Evolutionary conservation across 2,113 vertebrate species (phyloP).

Genomic region (Chaenocephalus aceratus): DNA sequence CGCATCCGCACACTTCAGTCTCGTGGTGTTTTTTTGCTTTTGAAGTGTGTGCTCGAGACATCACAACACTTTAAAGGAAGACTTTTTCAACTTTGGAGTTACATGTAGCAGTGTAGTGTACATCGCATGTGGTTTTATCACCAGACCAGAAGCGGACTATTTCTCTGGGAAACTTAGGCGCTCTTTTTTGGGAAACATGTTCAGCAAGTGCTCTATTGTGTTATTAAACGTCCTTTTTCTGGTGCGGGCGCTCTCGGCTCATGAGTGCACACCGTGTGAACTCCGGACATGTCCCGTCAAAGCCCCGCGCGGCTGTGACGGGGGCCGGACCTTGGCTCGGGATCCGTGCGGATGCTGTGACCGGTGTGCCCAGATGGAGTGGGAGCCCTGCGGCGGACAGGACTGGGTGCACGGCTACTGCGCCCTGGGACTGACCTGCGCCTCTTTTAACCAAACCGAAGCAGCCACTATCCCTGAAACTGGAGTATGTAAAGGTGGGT

Average conservation of each 20-base stretch:
- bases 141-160: slow-evolving; percentile 34
- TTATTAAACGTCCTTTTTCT: slow-evolving; percentile 68
- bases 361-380: slow-evolving; percentile 81
- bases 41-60: slow-evolving; percentile 3
- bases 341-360: slow-evolving; percentile 87
- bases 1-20: slow-evolving; percentile 44
- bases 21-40: slow-evolving; percentile 24
- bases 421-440: slow-evolving; percentile 83
- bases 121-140: slow-evolving; percentile 30
- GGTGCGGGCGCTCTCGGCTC: slow-evolving; percentile 68
- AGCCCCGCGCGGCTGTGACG: slow-evolving; percentile 73
- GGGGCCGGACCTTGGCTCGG: slow-evolving; percentile 72
- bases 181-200: slow-evolving; percentile 68
- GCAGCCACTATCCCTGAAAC: slow-evolving; percentile 69
- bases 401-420: slow-evolving; percentile 86
- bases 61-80: slow-evolving; percentile 47
- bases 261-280: slow-evolving; percentile 81
- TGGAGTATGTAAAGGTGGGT: slow-evolving; percentile 85
- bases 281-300: slow-evolving; percentile 76
- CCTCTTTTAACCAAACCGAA: slow-evolving; percentile 75
- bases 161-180: slow-evolving; percentile 41
- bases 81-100: slow-evolving; percentile 59
- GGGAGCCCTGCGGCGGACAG: slow-evolving; percentile 83
- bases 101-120: background rate
- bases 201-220: slow-evolving; percentile 56